Conservation (phyloP, 2,888 invertebrate genomes). For the Cheilosia scutellata region DNA sequence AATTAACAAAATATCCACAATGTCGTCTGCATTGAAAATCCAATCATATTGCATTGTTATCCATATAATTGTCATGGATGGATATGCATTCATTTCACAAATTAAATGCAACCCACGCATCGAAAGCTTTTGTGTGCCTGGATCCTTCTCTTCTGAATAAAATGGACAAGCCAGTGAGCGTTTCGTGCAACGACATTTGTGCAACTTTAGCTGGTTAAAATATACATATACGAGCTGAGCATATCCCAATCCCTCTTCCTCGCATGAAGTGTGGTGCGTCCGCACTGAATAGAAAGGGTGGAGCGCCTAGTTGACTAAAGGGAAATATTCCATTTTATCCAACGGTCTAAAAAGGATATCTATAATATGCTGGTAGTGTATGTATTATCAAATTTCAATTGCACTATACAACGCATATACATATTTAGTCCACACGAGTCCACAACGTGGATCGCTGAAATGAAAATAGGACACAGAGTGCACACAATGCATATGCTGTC, state of each 20-base stretch:
- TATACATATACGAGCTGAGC: not conserved
- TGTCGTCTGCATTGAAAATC: conserved; percentile 67
- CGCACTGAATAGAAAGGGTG: not conserved
- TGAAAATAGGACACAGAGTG: conserved; percentile 4
- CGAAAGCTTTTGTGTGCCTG: conserved; percentile 61
- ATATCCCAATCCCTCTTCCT: conserved; percentile 26
- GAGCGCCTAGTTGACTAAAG: conserved; percentile 8
- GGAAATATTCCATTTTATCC: conserved; percentile 25
- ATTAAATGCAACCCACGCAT: conserved; percentile 74
- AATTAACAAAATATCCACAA: conserved; percentile 71
- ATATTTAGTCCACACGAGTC: conserved; percentile 16
- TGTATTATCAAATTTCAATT: conserved; percentile 66
- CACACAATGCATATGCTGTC: not conserved
- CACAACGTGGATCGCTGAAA: conserved; percentile 21
- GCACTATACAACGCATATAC: conserved; percentile 1
- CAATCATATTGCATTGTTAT: conserved; percentile 74
- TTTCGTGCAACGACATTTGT: conserved; percentile 62
- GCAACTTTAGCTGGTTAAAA: conserved; percentile 55
- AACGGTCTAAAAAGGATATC: conserved; percentile 37
- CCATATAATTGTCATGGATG: conserved; percentile 74
- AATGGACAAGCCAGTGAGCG: conserved; percentile 17
- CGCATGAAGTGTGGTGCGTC: conserved; percentile 6
- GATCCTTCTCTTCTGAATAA: conserved; percentile 24
- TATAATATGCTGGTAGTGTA: conserved; percentile 49
- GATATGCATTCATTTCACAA: conserved; percentile 73